Evolutionary conservation across 2,888 invertebrate genomes (phyloP), one percentile per base, ranked within the genome.

Genomic region (Odontocolon sp.): DNA sequence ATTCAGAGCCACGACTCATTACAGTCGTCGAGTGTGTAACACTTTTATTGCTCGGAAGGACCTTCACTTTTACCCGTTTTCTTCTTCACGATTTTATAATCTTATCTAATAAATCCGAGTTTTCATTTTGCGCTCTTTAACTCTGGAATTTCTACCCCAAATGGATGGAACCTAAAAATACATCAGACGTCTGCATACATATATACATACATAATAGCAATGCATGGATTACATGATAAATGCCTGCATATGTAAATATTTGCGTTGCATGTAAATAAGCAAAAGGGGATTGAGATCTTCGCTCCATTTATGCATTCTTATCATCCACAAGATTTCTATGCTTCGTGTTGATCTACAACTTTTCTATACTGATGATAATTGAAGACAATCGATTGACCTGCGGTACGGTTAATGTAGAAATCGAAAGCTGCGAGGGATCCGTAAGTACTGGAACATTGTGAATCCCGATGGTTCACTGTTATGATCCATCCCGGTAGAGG

Each of bases 341-440:
- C 26, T 26, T 23, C 11, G 23, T 3, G 8, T 16, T 2, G 5
- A 3, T 16, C 9, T 8, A 2, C n/a, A 9, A 36, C 11, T 5
- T 21, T 36, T 21, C 21, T 36, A 36, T 36, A 16, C 8, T 9
- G 33, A 36, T 23, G 36, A 8, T 56, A 16, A 40, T 23, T 33
- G 38, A 9, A 23, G 45, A 56, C 2, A 8, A 68, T 63, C 18
- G 40, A 69, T 91, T 92, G 89, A 94, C 94, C 94, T 90, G 94
- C 94, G 57, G 93, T 92, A 77, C 92, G 92, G 82, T 94, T 93
- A 82, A 93, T 93, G 89, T 94, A 94, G 84, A 95, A 94, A 80
- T 96, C 95, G 87, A 96, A 95, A 21, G 96, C 95, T 4, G 95
- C 95, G 61, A 96, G 91, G 0, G 96, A 95, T 0, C 96, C 96